Percentiles rank a stretch among this genome's conserved stretches.
Conservation (phyloP, 2,797 vertebrate genomes). For the Cetoscarus ocellatus region DNA sequence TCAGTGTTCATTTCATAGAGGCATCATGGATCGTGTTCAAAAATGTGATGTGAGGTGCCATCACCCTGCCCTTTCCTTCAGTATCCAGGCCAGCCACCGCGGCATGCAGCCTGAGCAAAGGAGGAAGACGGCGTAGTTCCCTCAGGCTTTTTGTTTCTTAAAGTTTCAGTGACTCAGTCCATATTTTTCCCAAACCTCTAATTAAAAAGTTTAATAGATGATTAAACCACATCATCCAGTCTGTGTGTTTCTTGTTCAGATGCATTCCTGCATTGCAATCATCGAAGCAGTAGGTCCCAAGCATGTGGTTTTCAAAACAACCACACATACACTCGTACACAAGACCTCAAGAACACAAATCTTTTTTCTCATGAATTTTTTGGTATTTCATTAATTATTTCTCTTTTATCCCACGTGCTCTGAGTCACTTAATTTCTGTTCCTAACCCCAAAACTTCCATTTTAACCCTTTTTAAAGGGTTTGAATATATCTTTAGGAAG, state of each 20-base stretch:
- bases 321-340: slow-evolving; percentile 21
- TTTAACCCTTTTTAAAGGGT: background rate
- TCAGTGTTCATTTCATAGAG: slow-evolving; percentile 13
- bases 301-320: slow-evolving; percentile 40
- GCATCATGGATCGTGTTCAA: slow-evolving; percentile 15
- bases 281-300: slow-evolving; percentile 35
- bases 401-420: background rate
- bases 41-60: slow-evolving; percentile 10
- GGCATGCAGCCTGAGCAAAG: slow-evolving; percentile 6
- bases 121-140: slow-evolving; percentile 11
- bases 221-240: slow-evolving; percentile 63
- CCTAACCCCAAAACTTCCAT: background rate
- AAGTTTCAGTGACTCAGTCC: slow-evolving; percentile 37
- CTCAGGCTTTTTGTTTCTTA: slow-evolving; percentile 28
- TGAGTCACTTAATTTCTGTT: background rate
- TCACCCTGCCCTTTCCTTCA: slow-evolving; percentile 13
- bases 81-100: slow-evolving; percentile 9
- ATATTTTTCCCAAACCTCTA: slow-evolving; percentile 49
- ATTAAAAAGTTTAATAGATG: slow-evolving; percentile 71
- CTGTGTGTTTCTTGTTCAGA: slow-evolving; percentile 45
- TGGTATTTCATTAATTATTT: slow-evolving; percentile 7
- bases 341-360: slow-evolving; percentile 21
- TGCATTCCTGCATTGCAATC: slow-evolving; percentile 56
- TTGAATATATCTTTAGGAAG: slow-evolving; percentile 39
- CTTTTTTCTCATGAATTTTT: slow-evolving; percentile 6